Base-by-base conservation (phyloP, 2,113 vertebrate species). In the Pomatorhinus ruficollis region DNA sequence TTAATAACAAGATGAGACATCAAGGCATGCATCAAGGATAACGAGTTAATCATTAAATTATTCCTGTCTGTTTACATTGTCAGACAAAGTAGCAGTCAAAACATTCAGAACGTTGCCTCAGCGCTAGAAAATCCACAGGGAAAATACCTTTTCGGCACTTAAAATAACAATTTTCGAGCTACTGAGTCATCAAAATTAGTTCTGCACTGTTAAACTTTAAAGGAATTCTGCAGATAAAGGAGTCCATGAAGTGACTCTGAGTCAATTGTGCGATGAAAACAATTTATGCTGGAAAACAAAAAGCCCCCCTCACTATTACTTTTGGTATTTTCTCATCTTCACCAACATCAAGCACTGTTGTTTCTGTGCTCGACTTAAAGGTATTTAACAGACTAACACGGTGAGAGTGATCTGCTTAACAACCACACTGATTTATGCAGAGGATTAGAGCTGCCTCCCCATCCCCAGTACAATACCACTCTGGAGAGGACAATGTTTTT, bases 131-230 rank as follows among this genome's bases (percentile, higher is more conserved):
- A 93, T 96, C 83, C 92, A 97, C 76, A 92, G 93, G 89, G 92
- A 96, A 97, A 97, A 97, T 97, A 96, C 96, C 94, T 97, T 97
- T 96, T 93, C 1, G 23, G 81, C 75, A 90, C 89, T 97, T 97
- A 96, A 97, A 96, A 94, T 91, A 96, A 92, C 85, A 91, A 83
- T 92, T 91, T 96, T 94, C 2, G 2, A 87, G 93, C 95, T 97
- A 89, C 86, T 93, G 97, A 97, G 92, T 97, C 96, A 97, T 82
- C 92, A 93, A 72, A 95, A 97, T 97, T 96, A 97, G 94, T 97
- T 97, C 96, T 97, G 94, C 96, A 52, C 93, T 95, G 95, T 97
- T 97, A 95, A 96, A 89, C 93, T 94, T 90, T 88, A 97, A 97
- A 97, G 90, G 63, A 95, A 93, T 96, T 88, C 66, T 87, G 89